phyloP scores from a whole-genome alignment of 2,113 vertebrate genomes.

The Gorsachius goisagi region DNA sequence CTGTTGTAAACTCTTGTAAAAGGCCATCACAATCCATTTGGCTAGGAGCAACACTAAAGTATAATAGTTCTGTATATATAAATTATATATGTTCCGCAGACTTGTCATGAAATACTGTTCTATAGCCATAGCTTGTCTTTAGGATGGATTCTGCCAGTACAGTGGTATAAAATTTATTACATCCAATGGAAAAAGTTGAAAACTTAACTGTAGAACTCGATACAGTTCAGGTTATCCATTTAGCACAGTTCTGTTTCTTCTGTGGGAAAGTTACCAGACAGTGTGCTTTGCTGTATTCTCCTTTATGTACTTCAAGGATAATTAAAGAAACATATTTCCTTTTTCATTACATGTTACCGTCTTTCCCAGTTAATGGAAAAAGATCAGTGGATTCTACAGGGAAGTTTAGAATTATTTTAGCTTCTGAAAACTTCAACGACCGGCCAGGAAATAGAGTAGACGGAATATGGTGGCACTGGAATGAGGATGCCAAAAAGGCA shows the following conservation, averaged over 20 bases:
- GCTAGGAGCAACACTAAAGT: neutral
- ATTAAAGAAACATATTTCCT: neutral
- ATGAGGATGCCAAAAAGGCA: neutral
- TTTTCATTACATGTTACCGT: neutral
- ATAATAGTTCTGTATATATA: neutral
- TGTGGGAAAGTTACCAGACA: neutral
- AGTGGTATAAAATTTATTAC: neutral
- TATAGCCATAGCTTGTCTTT: neutral
- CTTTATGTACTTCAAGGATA: neutral
- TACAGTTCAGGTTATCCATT: neutral
- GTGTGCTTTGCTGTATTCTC: neutral
- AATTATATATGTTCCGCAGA: neutral
- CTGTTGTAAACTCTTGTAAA: neutral
- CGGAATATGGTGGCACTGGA: neutral
- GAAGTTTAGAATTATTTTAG: neutral
- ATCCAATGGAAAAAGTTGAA: neutral
- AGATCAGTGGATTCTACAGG: neutral
- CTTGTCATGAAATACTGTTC: neutral
- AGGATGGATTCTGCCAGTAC: neutral
- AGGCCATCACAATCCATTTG: neutral
- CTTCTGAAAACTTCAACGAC: neutral
- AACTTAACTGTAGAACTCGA: neutral
- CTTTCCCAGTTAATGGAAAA: neutral
- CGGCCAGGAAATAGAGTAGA: neutral
- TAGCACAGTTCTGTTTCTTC: neutral